Conservation (phyloP, 2,113 vertebrate genomes). For the Sterrhoptilus dennistouni region DNA sequence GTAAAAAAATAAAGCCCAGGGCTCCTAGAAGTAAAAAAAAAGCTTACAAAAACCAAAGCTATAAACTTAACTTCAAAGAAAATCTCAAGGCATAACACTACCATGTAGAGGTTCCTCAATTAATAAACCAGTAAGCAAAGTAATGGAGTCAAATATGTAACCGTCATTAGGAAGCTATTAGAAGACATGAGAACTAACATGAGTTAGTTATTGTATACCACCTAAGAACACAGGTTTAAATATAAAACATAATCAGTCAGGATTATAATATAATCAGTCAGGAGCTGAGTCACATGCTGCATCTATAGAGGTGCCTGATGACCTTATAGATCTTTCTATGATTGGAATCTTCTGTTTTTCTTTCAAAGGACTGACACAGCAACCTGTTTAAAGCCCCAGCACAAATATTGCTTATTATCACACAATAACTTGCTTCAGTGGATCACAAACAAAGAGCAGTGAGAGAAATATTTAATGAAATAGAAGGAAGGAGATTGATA, state of each 20-base stretch:
- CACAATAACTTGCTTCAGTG: background rate
- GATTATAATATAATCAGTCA: background rate
- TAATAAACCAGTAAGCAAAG: background rate
- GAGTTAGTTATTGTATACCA: background rate
- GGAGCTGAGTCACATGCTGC: background rate
- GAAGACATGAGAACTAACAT: background rate
- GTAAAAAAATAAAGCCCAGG: background rate
- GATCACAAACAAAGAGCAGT: background rate
- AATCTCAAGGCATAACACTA: background rate
- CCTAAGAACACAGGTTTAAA: background rate
- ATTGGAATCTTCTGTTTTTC: background rate
- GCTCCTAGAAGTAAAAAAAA: background rate
- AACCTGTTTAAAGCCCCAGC: background rate
- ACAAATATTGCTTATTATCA: background rate
- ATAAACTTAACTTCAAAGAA: background rate
- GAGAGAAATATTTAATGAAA: background rate
- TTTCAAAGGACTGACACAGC: background rate
- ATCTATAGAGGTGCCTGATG: background rate
- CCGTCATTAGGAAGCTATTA: background rate
- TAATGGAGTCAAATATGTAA: background rate
- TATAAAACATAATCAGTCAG: background rate
- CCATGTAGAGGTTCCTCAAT: background rate
- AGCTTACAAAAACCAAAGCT: background rate
- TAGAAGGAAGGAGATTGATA: background rate
- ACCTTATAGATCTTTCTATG: constrained; percentile 15